Evolutionary conservation across 2,113 vertebrate genomes (phyloP), one percentile per base, ranked within the genome.

Genomic region (Pteronura brasiliensis): DNA sequence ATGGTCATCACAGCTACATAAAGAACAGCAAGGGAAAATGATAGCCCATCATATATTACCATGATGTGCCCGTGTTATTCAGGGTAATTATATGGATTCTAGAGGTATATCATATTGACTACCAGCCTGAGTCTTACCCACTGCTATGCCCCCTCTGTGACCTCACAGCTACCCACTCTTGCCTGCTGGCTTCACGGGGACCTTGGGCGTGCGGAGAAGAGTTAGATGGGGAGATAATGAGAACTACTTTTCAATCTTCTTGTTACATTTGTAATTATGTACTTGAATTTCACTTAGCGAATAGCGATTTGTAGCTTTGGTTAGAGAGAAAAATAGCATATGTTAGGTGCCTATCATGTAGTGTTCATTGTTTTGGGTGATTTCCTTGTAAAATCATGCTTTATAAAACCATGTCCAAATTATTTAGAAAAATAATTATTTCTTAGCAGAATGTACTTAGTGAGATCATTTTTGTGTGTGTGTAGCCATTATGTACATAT

Each of bases 101-200:
- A 55, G 95, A 97, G 88, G 97, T 98, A 97, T 98, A 98, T 97
- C 98, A 98, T 94, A 74, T 96, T 98, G 97, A 98, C 94, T 97
- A 74, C 77, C 81, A 94, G 90, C 96, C 90, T 5, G 2, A 95
- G 90, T 49, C 77, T 59, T 71, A 83, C 77, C 79, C 88, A 86
- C 94, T 20, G 52, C 93, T 44, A 47, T 97, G 95, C 49, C 95
- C 96, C 90, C 6, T 95, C 85, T 49, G 52, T 98, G 95, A 97
- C 96, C 96, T 93, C 34, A 4, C 47, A 69, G 87, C 57, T 80
- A 89, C 1, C 0, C 52, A 84, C 63, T 34, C 47, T 88, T 69
- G 87, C 69, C 87, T 93, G 80, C 94, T 79, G 90, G 87, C 89
- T 95, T 95, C 27, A 42, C 21, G 63, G 76, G 65, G 67, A 84